Percentiles rank a stretch among this genome's conserved stretches.
phyloP scores from a whole-genome alignment of 2,113 vertebrate species.

The Spilogale gracilis region DNA sequence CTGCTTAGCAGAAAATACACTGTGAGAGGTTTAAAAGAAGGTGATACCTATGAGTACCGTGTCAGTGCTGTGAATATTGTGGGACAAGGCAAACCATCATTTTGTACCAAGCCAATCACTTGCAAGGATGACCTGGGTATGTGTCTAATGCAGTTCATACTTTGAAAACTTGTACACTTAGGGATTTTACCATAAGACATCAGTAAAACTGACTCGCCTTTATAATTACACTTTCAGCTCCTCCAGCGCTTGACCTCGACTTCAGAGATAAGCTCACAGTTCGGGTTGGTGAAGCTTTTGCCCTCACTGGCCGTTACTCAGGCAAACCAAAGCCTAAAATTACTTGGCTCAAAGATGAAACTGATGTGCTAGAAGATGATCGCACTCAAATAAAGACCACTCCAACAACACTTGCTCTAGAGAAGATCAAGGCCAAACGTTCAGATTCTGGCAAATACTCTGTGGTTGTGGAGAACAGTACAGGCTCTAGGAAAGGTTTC shows the following conservation, averaged over 20 bases:
- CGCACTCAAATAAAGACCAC: constrained; percentile 94
- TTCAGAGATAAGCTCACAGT: constrained; percentile 96
- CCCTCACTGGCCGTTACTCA: constrained; percentile 94
- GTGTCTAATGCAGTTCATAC: constrained; percentile 70
- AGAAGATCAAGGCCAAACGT: constrained; percentile 93
- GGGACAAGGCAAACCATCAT: constrained; percentile 97
- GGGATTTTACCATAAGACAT: constrained; percentile 8
- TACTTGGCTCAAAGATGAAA: constrained; percentile 94
- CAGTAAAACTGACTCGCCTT: constrained; percentile 68
- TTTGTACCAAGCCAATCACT: constrained; percentile 97
- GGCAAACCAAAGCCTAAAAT: constrained; percentile 97
- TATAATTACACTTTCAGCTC: constrained; percentile 89
- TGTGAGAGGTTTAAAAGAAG: constrained; percentile 94
- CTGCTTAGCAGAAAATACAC: constrained; percentile 95
- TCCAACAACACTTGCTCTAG: constrained; percentile 92
- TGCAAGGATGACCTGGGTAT: constrained; percentile 98
- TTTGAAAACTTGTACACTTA: constrained; percentile 46
- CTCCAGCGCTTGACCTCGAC: constrained; percentile 96
- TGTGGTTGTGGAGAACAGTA: constrained; percentile 96
- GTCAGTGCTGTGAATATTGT: constrained; percentile 97
- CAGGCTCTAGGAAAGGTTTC: constrained; percentile 95
- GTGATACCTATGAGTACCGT: constrained; percentile 96
- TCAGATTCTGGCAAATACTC: constrained; percentile 96
- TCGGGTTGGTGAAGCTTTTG: constrained; percentile 96
- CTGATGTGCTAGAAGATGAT: constrained; percentile 92